Conservation (phyloP, 2,888 invertebrate genomes). For the Gryllus longicercus region DNA sequence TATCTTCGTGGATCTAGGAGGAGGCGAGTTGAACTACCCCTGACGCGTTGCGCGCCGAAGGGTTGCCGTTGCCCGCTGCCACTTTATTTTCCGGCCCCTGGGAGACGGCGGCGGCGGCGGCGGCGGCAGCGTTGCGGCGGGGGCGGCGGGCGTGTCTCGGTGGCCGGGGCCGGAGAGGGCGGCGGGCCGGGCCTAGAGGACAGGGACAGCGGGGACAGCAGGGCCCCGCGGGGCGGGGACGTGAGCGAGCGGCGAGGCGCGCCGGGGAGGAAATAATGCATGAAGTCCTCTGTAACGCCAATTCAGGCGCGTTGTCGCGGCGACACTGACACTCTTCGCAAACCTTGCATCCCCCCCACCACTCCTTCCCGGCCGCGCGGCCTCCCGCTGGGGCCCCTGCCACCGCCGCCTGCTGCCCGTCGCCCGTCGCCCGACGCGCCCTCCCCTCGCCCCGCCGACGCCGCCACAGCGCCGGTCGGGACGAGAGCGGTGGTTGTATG, state of each 20-base stretch:
- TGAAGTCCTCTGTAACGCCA: slow-evolving; percentile 5
- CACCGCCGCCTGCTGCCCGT: neutral
- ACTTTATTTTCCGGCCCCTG: neutral
- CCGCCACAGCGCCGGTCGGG: neutral
- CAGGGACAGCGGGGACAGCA: neutral
- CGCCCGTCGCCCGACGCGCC: neutral
- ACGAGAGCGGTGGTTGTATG: neutral
- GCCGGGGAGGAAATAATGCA: neutral
- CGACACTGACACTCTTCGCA: neutral
- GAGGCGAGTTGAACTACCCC: neutral
- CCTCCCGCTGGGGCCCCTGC: neutral
- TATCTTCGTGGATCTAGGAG: slow-evolving; percentile 1
- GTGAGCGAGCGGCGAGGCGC: neutral
- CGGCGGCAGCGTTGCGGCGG: neutral
- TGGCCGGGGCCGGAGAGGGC: neutral
- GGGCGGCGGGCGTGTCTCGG: neutral
- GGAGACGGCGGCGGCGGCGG: neutral
- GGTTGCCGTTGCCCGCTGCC: neutral
- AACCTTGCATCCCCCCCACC: neutral
- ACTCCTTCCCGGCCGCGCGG: neutral
- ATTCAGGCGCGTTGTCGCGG: slow-evolving; percentile 17
- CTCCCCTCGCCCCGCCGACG: neutral
- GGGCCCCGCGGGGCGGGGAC: neutral
- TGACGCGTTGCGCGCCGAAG: neutral
- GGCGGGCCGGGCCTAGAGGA: neutral